Evolutionary conservation across 2,797 vertebrate species (phyloP).

Genomic region (Oreochromis mossambicus): DNA sequence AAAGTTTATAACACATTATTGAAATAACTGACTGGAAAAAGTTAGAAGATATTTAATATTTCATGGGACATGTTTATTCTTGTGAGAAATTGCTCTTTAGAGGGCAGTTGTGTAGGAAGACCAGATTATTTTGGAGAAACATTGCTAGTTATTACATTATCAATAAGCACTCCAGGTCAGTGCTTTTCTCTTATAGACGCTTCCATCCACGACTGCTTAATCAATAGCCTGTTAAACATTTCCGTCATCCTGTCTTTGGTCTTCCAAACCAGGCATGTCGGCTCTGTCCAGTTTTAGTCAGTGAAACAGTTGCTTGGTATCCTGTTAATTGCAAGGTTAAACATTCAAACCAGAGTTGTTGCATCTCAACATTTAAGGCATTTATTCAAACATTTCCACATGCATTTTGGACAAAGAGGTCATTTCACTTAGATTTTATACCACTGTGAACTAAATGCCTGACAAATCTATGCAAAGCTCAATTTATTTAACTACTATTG

Average conservation of each 20-base stretch:
- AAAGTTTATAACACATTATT: background rate
- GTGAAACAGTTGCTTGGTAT: background rate
- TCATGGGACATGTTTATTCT: background rate
- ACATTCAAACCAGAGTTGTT: background rate
- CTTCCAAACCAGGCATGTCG: constrained; percentile 21
- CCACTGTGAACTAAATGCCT: background rate
- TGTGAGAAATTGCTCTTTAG: background rate
- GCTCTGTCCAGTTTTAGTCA: background rate
- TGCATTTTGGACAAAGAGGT: background rate
- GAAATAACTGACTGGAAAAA: background rate
- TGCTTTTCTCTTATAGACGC: constrained; percentile 48
- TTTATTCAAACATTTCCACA: background rate
- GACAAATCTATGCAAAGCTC: background rate
- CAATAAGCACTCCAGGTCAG: constrained; percentile 49
- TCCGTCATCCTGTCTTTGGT: constrained; percentile 39
- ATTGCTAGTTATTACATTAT: constrained; percentile 51
- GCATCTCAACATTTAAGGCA: background rate
- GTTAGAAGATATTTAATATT: background rate
- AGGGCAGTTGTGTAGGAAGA: constrained; percentile 4
- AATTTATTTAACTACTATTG: background rate
- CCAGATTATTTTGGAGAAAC: constrained; percentile 20
- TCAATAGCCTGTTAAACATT: constrained; percentile 68
- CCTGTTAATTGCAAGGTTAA: background rate
- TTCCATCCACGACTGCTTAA: constrained; percentile 42
- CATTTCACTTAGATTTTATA: background rate